Evolutionary conservation across 2,113 vertebrate genomes (phyloP).

Genomic region (Solea solea): DNA sequence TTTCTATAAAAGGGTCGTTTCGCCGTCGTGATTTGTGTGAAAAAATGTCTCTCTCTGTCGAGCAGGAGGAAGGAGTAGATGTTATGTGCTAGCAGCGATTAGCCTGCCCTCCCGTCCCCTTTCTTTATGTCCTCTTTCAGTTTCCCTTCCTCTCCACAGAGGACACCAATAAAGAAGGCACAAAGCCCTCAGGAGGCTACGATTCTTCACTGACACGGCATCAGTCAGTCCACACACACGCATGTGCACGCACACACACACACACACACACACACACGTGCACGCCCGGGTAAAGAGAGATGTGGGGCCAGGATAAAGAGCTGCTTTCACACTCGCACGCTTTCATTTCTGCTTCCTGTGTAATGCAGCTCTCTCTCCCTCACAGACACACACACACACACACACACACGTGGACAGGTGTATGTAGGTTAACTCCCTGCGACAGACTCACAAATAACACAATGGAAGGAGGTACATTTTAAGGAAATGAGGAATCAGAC

Average conservation of each 20-base stretch:
- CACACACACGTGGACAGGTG: background rate
- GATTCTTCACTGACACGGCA: slow-evolving; percentile 47
- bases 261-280: background rate
- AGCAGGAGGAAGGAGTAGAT: background rate
- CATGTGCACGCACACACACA: slow-evolving; percentile 9
- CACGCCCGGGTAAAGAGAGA: background rate
- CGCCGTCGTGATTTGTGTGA: background rate
- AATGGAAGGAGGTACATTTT: background rate
- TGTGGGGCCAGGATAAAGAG: slow-evolving; percentile 1
- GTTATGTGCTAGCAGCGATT: slow-evolving; percentile 45
- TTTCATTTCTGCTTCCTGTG: slow-evolving; percentile 1
- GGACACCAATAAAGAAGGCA: slow-evolving; percentile 41
- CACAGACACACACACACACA: background rate
- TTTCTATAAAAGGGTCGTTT: too few relatives aligned
- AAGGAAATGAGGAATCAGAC: background rate
- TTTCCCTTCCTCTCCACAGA: slow-evolving; percentile 18
- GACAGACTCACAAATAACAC: background rate
- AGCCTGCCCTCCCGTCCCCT: slow-evolving; percentile 36
- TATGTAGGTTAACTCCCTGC: slow-evolving; percentile 25
- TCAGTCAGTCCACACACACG: slow-evolving; percentile 35
- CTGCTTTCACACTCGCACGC: background rate
- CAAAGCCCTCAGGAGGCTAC: slow-evolving; percentile 36
- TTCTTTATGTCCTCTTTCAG: slow-evolving; percentile 13
- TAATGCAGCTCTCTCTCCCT: background rate
- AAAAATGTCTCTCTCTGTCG: background rate